phyloP scores from a whole-genome alignment of 2,113 vertebrate species.

The Antennarius striatus region DNA sequence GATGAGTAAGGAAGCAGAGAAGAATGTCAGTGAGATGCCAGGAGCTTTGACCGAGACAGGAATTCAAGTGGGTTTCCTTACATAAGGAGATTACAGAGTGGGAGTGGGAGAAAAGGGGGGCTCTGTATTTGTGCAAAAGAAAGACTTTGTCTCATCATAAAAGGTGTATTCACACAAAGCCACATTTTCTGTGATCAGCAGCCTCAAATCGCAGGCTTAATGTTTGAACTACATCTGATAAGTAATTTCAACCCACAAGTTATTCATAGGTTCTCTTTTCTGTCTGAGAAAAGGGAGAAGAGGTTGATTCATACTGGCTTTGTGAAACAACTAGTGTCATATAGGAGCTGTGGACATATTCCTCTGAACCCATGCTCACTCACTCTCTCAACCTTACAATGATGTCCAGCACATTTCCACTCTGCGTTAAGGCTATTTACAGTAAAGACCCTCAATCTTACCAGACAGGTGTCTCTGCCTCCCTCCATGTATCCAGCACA shows the following conservation, averaged over 20 bases:
- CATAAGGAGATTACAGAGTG: constrained; percentile 69
- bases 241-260: no score
- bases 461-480: constrained; percentile 89
- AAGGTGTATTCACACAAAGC: no score
- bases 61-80: constrained; percentile 64
- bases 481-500: constrained; percentile 90
- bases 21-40: constrained; percentile 60
- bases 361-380: background rate
- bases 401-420: constrained; percentile 3
- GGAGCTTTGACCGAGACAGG: constrained; percentile 67
- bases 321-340: no score
- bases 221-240: no score
- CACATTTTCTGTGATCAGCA: no score
- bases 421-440: background rate
- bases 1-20: constrained; percentile 20
- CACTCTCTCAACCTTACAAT: background rate
- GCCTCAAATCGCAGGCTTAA: no score
- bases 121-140: constrained; percentile 39
- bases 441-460: constrained; percentile 70
- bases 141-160: constrained; percentile 23
- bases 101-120: constrained; percentile 31
- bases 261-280: no score
- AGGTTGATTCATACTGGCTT: no score
- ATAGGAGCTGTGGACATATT: no score
- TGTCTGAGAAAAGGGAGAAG: no score